Conservation (phyloP, 2,888 invertebrate genomes). For the Carcina quercana region DNA sequence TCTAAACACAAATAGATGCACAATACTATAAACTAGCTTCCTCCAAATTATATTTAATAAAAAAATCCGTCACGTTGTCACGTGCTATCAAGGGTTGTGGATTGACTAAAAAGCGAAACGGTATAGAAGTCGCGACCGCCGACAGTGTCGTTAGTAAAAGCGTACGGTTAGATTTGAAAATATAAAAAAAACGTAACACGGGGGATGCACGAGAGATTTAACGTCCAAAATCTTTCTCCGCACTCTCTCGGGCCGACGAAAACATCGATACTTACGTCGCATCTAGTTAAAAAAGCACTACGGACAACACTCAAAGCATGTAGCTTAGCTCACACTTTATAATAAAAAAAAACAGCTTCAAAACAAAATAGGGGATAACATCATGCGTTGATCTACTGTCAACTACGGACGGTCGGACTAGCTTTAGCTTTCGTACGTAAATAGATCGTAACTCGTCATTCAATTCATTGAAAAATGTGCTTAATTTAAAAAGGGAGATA, state of each 20-base stretch:
- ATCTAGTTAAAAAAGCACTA: constrained; percentile 44
- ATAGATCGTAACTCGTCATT: constrained; percentile 8
- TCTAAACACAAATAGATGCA: constrained; percentile 62
- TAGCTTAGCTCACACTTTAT: constrained; percentile 39
- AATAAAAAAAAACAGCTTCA: constrained; percentile 27
- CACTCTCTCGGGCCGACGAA: constrained; percentile 41
- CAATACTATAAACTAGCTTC: constrained; percentile 67
- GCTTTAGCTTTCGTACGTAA: constrained; percentile 13
- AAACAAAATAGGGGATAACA: constrained; percentile 43
- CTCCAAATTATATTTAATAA: constrained; percentile 44
- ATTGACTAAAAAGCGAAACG: constrained; percentile 50
- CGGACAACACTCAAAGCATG: constrained; percentile 64
- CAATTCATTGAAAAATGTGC: constrained; percentile 24
- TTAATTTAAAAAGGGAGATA: constrained; percentile 48
- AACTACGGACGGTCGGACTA: constrained; percentile 24
- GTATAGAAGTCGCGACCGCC: constrained; percentile 44
- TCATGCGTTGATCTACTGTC: constrained; percentile 48
- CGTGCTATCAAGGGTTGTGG: constrained; percentile 64
- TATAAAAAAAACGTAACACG: constrained; percentile 42
- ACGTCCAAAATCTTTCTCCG: constrained; percentile 29
- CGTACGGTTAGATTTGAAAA: constrained; percentile 54
- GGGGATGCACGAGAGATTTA: constrained; percentile 68
- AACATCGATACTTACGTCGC: constrained; percentile 30
- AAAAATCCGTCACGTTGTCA: constrained; percentile 56
- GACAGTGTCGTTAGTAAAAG: constrained; percentile 63